Percentiles rank a stretch among this genome's conserved stretches.
Evolutionary conservation across 2,113 vertebrate genomes (phyloP).

Genomic region (Bucco capensis): DNA sequence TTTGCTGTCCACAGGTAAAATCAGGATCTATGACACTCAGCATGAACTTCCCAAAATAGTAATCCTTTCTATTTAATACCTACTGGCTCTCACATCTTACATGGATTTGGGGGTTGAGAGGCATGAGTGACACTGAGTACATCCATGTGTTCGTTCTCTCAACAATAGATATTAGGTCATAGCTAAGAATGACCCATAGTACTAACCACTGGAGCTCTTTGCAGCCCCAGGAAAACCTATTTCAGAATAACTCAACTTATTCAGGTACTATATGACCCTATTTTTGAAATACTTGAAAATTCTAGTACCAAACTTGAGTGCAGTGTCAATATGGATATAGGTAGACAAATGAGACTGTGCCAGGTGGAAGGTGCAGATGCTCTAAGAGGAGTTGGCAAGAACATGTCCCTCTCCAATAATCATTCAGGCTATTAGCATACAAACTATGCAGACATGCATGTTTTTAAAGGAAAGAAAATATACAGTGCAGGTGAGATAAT

Average conservation of each 20-base stretch:
- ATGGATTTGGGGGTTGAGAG: not conserved
- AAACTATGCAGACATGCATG: not conserved
- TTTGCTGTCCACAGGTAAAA: not conserved
- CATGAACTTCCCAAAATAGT: not conserved
- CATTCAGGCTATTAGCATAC: not conserved
- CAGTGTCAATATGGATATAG: accelerated
- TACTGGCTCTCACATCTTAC: not conserved
- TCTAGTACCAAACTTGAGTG: not conserved
- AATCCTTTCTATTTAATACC: not conserved
- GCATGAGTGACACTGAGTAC: not conserved
- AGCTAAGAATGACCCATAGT: not conserved
- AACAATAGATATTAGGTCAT: not conserved
- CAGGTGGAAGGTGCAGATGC: not conserved
- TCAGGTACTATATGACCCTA: not conserved
- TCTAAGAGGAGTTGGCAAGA: not conserved
- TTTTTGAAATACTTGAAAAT: not conserved
- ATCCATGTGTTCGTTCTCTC: not conserved
- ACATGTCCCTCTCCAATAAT: not conserved
- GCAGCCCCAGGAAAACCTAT: not conserved
- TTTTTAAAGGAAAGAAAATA: not conserved
- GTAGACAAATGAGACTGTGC: not conserved
- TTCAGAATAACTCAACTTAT: not conserved
- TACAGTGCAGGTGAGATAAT: not conserved
- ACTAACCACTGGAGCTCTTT: not conserved
- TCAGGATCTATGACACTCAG: not conserved